Evolutionary conservation across 2,797 vertebrate species (phyloP), one percentile per base, ranked within the genome.

Genomic region (Cossypha heuglini): DNA sequence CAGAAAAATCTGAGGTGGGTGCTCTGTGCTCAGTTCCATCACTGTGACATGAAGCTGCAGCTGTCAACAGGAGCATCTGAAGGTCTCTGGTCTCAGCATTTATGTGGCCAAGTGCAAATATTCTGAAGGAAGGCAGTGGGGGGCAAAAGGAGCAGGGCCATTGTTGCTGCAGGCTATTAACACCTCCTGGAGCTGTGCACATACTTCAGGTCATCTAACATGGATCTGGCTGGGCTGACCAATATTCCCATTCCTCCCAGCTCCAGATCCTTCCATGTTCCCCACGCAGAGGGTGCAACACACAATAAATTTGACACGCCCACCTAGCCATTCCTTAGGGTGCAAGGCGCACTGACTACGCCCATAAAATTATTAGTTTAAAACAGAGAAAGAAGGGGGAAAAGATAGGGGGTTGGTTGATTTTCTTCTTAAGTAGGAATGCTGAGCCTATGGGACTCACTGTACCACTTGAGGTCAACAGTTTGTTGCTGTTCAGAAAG

Each of bases 401-500:
- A 33, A 73, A 58, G 8, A 18, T 22, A 6, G 6, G 43, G 3
- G 3, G 15, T 6, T 74, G 13, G 8, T 35, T 35, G 38, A 5
- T 51, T 83, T 91, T 76, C 26, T 38, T 52, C 16, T 33, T 37
- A 66, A 71, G n/a, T 20, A 63, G 0, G 2, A 72, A 59, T 64
- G n/a, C 14, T 66, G 58, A 81, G 78, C 68, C 62, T 91, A 18
- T 83, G 37, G n/a, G 69, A 90, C 80, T 93, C 52, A 11, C 33
- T 16, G 8, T 46, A 61, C 38, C 51, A 24, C 52, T 46, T 46
- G 67, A 92, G 80, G 74, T 84, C 82, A 89, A 66, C 43, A 59
- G 64, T 80, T 74, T 94, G 68, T 43, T 91, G 43, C 75, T 78
- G 25, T 68, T 95, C 78, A 86, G 64, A 76, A 95, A 64, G 45